These are phyloP conservation scores for Pogonus chalceus DNA, from an alignment of 1,140 invertebrate genomes.

Conservation along the genomic window DNA sequence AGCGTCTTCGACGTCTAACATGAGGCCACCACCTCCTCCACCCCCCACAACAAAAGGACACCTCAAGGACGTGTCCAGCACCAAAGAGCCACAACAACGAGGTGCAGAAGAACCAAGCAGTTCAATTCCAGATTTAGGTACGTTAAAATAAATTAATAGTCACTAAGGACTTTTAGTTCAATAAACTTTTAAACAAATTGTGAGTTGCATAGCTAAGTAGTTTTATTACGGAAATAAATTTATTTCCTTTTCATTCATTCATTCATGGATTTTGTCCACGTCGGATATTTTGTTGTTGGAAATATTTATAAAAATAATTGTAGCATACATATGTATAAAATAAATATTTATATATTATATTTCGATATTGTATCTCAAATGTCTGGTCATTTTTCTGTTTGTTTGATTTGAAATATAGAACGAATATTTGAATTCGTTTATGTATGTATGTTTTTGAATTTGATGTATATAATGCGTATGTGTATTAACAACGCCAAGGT, in stretches of 20 bases:
- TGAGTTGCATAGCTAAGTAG: neutral
- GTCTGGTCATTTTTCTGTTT: too few species aligned
- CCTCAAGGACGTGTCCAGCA: slow-evolving; percentile 26
- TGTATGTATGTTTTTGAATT: neutral
- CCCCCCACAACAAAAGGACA: slow-evolving; percentile 37
- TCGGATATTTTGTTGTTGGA: too few species aligned
- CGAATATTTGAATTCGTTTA: too few species aligned
- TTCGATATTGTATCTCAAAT: too few species aligned
- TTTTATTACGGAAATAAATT: neutral
- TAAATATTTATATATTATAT: too few species aligned
- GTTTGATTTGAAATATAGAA: too few species aligned
- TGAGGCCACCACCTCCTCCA: slow-evolving; percentile 44
- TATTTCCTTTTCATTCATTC: slow-evolving; percentile 2
- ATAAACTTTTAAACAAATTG: neutral
- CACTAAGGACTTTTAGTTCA: neutral
- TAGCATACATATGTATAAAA: too few species aligned
- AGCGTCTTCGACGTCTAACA: slow-evolving; percentile 33
- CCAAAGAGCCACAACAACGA: slow-evolving; percentile 10
- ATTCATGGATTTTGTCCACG: neutral
- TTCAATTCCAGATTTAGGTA: slow-evolving; percentile 75
- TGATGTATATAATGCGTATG: neutral
- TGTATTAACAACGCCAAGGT: neutral
- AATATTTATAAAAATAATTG: slow-evolving; percentile 16
- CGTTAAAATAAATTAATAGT: slow-evolving; percentile 36
- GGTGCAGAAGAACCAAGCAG: slow-evolving; percentile 65